Base-by-base conservation (phyloP, 2,113 vertebrate genomes). In the Amazona guildingii region DNA sequence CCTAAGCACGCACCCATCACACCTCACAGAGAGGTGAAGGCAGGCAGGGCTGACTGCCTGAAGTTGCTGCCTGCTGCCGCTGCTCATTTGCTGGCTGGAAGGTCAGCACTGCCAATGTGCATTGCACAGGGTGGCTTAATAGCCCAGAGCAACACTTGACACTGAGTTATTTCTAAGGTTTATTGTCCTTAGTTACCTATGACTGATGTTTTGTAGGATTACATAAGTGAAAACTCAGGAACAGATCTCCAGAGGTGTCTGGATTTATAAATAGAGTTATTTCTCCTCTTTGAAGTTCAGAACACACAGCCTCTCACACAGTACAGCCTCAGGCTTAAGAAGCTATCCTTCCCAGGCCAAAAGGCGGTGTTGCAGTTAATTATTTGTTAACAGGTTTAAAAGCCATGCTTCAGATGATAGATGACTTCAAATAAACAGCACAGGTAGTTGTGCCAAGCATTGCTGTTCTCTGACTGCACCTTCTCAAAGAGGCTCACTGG, bases 301-400 rank as follows among this genome's bases (percentile, higher is more conserved):
- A 94, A 78, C 78, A 59, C 8, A 46, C 14, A 87, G 78, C 48
- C 54, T 82, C 76, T 77, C 69, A 82, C 52, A 62, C 10, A 6
- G 89, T 23, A 44, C 17, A 46, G 72, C 63, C 59, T 91, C 41
- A 44, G 74, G 78, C 39, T 70, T 55, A 49, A 74, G 79, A 59
- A 83, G 33, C 39, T 59, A 41, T 44, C 74, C 59, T 88, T 74
- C n/a, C 64, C 68, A 78, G 64, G 79, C 82, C 88, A 93, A 83
- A 74, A 59, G 33, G 43, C 72, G 67, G 27, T 7, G 55, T 25
- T 64, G 69, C 66, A 84, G 78, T 43, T 95, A 94, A 92, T 87
- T 92, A 92, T 77, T 86, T 75, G 61, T 86, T 92, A 96, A 93
- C 39, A 83, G 64, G 48, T 91, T 94, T 95, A 81, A 95, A 84